Evolutionary conservation across 2,113 vertebrate species (phyloP).

Genomic region (Jaculus jaculus): DNA sequence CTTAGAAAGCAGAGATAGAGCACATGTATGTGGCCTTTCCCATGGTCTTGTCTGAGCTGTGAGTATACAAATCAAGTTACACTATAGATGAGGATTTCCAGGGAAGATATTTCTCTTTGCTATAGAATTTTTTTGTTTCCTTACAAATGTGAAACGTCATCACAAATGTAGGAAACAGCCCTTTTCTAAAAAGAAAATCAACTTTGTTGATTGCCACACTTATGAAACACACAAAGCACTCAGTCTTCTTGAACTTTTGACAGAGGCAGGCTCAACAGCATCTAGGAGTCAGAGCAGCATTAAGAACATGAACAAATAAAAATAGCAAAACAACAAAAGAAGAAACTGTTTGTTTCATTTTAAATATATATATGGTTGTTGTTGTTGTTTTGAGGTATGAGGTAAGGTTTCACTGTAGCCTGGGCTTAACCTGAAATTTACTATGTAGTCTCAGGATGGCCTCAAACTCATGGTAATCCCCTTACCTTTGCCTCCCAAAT

Average conservation of each 20-base stretch:
- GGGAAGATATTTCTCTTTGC: neutral
- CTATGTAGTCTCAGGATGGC: too few species aligned
- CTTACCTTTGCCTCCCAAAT: too few species aligned
- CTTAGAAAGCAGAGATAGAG: neutral
- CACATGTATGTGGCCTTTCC: neutral
- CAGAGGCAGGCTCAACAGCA: neutral
- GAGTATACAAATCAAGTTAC: neutral
- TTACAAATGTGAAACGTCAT: neutral
- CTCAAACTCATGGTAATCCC: too few species aligned
- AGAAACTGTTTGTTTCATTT: neutral
- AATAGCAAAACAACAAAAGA: neutral
- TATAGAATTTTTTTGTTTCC: neutral
- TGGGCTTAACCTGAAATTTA: too few species aligned
- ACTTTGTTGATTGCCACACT: neutral
- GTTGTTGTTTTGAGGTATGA: too few species aligned
- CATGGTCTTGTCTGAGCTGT: neutral
- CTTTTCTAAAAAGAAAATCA: constrained; percentile 1
- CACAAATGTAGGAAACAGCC: neutral
- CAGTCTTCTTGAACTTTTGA: neutral
- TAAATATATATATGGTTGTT: too few species aligned
- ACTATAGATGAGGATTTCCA: neutral
- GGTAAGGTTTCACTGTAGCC: too few species aligned
- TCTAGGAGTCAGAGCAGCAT: neutral
- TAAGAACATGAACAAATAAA: neutral
- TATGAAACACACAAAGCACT: neutral